Evolutionary conservation across 2,113 vertebrate species (phyloP), one percentile per base, ranked within the genome.

Genomic region (Urocolius indicus): DNA sequence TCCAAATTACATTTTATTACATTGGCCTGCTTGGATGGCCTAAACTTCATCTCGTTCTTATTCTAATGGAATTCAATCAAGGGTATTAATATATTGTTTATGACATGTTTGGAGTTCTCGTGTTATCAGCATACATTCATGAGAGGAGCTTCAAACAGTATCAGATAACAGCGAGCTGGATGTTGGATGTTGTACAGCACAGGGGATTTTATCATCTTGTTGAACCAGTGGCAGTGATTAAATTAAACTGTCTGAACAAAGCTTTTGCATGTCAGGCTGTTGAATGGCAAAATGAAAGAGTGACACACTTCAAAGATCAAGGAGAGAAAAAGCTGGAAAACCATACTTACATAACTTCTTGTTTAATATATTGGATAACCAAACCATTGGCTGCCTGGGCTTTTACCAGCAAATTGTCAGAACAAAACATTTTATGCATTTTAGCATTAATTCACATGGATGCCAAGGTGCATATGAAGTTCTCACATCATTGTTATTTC

Each of bases 1-100:
- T 98, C 98, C 98, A 99, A 99, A 99, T 99, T 99, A 99, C 98
- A 97, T 99, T 99, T 99, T 99, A 99, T 99, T 99, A 99, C 98
- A 97, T 89, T 93, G 98, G 98, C 98, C 97, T 97, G 97, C 95
- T 98, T 96, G 98, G 98, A 98, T 94, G 75, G 98, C 98, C 98
- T 98, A 97, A 98, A 98, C 98, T 98, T 98, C 98, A 98, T 99
- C 98, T 98, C 96, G 97, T 98, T 97, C 94, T 96, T 98, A 98
- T 98, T 98, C 98, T 98, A 99, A 98, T 98, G 98, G 98, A 99
- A 99, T 99, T 98, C 97, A 98, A 99, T 98, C 98, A 93, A 96
- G 95, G 95, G 95, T 97, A 97, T 98, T 98, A 98, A 98, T 99
- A 98, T 98, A 98, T 99, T 99, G 98, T 98, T 98, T 98, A 98